These are phyloP conservation scores for Natrix natrix DNA, from an alignment of 2,797 vertebrate species.

Conservation along the genomic window DNA sequence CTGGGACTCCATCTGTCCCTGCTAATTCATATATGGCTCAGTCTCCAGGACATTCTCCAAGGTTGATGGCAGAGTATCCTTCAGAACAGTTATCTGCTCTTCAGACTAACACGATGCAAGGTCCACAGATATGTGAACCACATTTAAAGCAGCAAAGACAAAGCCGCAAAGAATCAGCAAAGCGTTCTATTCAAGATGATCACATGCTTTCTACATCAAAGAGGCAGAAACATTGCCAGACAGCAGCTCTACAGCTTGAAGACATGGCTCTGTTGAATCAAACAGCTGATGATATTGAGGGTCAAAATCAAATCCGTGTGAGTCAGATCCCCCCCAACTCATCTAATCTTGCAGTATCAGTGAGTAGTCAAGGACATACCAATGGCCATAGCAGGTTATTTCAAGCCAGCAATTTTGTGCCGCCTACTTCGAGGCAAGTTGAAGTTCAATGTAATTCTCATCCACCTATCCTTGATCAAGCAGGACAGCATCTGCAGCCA, in stretches of 20 bases:
- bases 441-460: constrained; percentile 87
- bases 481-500: constrained; percentile 81
- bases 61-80: constrained; percentile 82
- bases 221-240: constrained; percentile 87
- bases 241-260: constrained; percentile 78
- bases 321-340: constrained; percentile 80
- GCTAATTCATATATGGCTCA: constrained; percentile 78
- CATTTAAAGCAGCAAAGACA: constrained; percentile 75
- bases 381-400: constrained; percentile 83
- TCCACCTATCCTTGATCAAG: constrained; percentile 79
- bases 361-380: constrained; percentile 73
- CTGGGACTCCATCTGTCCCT: constrained; percentile 75
- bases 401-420: constrained; percentile 82
- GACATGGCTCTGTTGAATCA: constrained; percentile 76
- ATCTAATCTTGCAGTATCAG: constrained; percentile 75
- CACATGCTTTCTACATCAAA: constrained; percentile 86
- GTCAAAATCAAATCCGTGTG: constrained; percentile 85
- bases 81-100: constrained; percentile 83
- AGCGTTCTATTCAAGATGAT: constrained; percentile 88
- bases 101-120: constrained; percentile 72
- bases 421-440: constrained; percentile 75
- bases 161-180: constrained; percentile 88
- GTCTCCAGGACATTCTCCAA: constrained; percentile 71
- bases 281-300: constrained; percentile 69
- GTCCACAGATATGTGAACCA: constrained; percentile 73